Conservation (phyloP, 2,797 vertebrate species). For the Molossus alvarezi region DNA sequence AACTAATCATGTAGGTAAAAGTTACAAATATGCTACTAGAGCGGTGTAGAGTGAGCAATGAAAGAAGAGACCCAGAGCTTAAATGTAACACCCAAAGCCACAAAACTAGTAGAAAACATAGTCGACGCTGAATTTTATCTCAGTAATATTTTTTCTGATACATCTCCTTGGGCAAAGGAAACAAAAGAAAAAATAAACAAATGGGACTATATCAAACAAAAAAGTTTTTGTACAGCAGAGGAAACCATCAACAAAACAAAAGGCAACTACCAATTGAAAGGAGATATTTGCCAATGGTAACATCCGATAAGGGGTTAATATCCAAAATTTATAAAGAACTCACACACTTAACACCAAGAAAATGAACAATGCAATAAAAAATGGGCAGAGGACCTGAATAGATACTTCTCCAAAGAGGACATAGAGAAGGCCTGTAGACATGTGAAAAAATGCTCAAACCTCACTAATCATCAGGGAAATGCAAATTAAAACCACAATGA, state of each 20-base stretch:
- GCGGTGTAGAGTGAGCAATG: too few relatives aligned
- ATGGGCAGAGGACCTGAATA: background rate
- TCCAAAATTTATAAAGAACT: background rate
- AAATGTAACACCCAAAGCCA: background rate
- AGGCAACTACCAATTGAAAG: background rate
- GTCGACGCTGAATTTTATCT: background rate
- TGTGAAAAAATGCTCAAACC: background rate
- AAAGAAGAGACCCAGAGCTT: background rate
- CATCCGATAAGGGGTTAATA: background rate
- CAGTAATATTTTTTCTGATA: background rate
- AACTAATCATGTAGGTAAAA: background rate
- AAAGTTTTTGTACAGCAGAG: background rate
- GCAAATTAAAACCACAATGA: background rate
- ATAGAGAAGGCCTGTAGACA: background rate
- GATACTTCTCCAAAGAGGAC: background rate
- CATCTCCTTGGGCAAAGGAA: background rate
- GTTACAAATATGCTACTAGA: background rate
- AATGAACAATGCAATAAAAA: background rate
- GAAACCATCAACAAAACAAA: background rate
- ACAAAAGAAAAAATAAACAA: background rate
- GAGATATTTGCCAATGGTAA: background rate
- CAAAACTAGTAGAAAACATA: background rate
- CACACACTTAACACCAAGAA: background rate
- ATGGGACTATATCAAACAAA: background rate
- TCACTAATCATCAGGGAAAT: background rate